These are phyloP conservation scores for Lagopus muta DNA, from an alignment of 2,113 vertebrate genomes.

Conservation along the genomic window DNA sequence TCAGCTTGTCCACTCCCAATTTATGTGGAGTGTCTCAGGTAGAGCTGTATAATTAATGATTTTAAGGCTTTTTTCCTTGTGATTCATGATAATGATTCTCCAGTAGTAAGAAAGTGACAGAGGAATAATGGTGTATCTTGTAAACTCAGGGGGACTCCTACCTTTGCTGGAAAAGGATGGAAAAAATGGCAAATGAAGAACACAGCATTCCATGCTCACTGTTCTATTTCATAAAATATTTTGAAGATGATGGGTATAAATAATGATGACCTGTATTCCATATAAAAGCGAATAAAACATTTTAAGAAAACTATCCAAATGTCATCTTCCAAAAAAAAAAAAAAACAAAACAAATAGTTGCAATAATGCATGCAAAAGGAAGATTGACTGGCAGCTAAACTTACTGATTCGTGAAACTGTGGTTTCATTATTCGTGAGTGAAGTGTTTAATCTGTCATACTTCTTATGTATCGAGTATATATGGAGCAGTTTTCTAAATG, in stretches of 20 bases:
- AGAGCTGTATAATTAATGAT: constrained; percentile 55
- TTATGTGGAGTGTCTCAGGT: not conserved
- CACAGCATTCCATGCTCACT: not conserved
- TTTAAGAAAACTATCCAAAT: not conserved
- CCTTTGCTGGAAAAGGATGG: not conserved
- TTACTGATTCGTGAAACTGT: not conserved
- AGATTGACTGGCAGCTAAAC: not conserved
- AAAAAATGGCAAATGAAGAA: not conserved
- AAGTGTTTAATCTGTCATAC: not conserved
- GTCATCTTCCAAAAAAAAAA: not conserved
- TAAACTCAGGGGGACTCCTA: constrained; percentile 39
- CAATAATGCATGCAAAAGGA: not conserved
- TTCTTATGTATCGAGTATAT: not conserved
- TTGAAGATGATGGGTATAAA: not conserved
- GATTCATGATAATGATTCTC: constrained; percentile 1
- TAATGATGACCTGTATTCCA: not conserved
- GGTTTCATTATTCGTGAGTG: not conserved
- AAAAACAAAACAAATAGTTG: not conserved
- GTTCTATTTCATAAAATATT: not conserved
- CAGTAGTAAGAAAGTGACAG: constrained; percentile 40
- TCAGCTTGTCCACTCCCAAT: not conserved
- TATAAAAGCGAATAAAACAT: not conserved
- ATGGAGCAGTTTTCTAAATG: not conserved
- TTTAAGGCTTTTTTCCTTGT: not conserved
- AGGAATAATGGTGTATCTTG: constrained; percentile 45